Base-by-base conservation (phyloP, 2,888 invertebrate species). In the Pantelozetes paolii region DNA sequence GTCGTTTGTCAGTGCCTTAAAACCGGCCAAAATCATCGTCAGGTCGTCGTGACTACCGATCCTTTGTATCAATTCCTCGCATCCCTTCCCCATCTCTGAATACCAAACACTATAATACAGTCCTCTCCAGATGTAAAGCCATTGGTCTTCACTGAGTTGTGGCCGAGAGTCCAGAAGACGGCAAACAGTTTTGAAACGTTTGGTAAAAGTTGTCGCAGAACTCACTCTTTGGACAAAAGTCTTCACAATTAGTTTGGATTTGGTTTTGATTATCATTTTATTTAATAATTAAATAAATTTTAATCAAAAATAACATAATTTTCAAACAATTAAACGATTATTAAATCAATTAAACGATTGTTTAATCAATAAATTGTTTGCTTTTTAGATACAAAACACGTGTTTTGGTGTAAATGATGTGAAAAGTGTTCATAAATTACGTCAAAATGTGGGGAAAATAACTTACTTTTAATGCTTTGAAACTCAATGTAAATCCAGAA, bases 201-300 rank as follows among this genome's bases (percentile, higher is more conserved):
- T 74, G 50, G 20, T 32, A 18, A 45, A 54, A 23, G 62, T 73
- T 5, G 74, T 74, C 1, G 71, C 62, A 1, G 75, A 20, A 11
- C 48, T 64, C 15, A 75, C 75, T 18, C n/a, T n/a, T 30, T 75
- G 75, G 9, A 75, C 72, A 57, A 75, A 75, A 15, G 54, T 28
- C 54, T 73, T 64, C 1, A 75, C 67, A 26, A 75, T 26, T 2
- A 72, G 30, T 11, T 62, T 67, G 18, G 28, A n/a, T 13, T 74
- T 72, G 9, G 70, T n/a, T 32, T 75, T 73, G 77, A 73, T 69
- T 74, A 77, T 76, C 77, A 78, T 73, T 78, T 57, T 8, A 5
- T 11, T 57, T 28, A 20, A 9, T n/a, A 45, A 45, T 9, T 13
- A 6, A 40, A n/a, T n/a, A n/a, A n/a, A n/a, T n/a, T n/a, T n/a